Percentiles rank a stretch among this genome's conserved stretches.
These are phyloP conservation scores for Sycophila sp. DNA, from an alignment of 1,140 invertebrate genomes.

Conservation along the genomic window DNA sequence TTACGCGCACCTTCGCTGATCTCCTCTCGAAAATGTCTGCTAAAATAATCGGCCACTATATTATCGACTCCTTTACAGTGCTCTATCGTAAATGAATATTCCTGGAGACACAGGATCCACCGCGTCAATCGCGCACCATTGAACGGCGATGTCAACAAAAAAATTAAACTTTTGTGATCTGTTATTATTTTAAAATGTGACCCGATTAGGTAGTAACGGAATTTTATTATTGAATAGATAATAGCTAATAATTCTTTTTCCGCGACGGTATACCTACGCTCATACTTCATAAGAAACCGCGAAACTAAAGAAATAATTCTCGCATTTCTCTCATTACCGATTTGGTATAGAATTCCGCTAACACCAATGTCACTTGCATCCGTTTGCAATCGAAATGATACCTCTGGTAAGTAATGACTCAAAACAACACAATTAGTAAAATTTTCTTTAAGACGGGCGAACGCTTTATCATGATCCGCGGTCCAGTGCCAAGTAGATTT, in stretches of 20 bases:
- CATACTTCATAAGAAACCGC: constrained; percentile 23
- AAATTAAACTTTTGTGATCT: constrained; percentile 63
- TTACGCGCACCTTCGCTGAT: too few species aligned
- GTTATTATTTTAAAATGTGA: constrained; percentile 53
- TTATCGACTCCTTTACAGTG: not conserved
- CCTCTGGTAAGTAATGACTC: not conserved
- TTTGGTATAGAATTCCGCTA: constrained; percentile 38
- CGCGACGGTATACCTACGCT: constrained; percentile 44
- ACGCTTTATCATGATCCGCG: constrained; percentile 16
- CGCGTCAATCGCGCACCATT: too few species aligned
- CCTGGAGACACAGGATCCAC: constrained; percentile 33
- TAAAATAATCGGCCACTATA: not conserved
- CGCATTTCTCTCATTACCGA: constrained; percentile 8
- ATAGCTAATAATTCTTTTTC: constrained; percentile 55
- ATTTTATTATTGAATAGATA: constrained; percentile 50
- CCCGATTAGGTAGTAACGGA: constrained; percentile 45
- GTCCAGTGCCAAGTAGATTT: constrained; percentile 36
- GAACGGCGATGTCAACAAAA: constrained; percentile 56
- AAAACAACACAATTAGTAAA: constrained; percentile 29
- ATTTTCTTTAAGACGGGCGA: constrained; percentile 33
- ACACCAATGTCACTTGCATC: constrained; percentile 41
- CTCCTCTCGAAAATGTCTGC: not conserved
- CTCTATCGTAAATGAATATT: constrained; percentile 9
- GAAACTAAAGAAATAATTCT: constrained; percentile 37
- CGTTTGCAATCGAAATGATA: constrained; percentile 28